Evolutionary conservation across 2,113 vertebrate species (phyloP), one percentile per base, ranked within the genome.

Genomic region (Prietella phreatophila): DNA sequence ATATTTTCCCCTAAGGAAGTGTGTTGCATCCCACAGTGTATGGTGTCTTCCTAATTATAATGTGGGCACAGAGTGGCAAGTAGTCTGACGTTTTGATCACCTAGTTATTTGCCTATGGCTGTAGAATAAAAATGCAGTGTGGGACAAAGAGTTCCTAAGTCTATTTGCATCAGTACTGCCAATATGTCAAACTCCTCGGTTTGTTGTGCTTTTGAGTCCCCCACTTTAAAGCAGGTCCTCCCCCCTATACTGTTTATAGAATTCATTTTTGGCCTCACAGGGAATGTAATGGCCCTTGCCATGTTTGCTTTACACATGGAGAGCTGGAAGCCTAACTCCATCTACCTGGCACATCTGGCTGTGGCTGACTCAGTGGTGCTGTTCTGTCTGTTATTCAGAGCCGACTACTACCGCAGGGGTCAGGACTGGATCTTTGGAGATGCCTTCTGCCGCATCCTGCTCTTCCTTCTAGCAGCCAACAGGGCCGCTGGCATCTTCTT

Each of bases 271-370:
- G 96, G 95, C 0, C 89, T 96, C 65, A 71, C 93, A 55, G 95
- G 95, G 39, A 96, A 96, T 82, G 0, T 91, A 0, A 25, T 96
- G 0, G 95, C 94, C 0, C 86, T 96, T 84, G 93, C 91, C 85
- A 96, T 96, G 94, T 95, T 96, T 84, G 39, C 92, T 88, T 94
- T 93, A 33, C 92, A 96, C 86, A 91, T 92, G 86, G 94, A 96
- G 76, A 83, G 71, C 0, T 96, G 95, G 95, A 95, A 94, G 86
- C 95, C 95, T 67, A 95, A 94, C 79, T 85, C 95, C 0, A 91
- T 96, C 39, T 96, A 95, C 89, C 93, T 96, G 53, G 91, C 95
- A 9, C 95, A 96, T 88, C 91, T 96, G 86, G 94, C 95, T 1
- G 91, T 96, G 0, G 95, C 95, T 0, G 96, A 96, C 90, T 92